Conservation (phyloP, 1,140 invertebrate genomes). For the Heliothis virescens region DNA sequence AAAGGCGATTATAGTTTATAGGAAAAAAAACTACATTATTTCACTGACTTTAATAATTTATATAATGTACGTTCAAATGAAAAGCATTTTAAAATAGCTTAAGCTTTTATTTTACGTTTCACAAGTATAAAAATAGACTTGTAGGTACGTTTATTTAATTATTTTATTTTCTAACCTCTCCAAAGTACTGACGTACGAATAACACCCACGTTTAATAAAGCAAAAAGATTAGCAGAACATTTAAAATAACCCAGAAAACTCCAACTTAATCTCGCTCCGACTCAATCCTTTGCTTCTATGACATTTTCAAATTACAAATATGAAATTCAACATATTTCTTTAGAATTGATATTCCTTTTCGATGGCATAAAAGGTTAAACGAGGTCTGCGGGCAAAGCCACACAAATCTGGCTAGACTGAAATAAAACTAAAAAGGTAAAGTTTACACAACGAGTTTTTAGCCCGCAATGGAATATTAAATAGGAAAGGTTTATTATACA, state of each 20-base stretch:
- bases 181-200: too few relatives aligned
- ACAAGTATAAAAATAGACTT: background rate
- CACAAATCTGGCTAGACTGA: constrained; percentile 27
- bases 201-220: too few relatives aligned
- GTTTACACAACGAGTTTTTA: constrained; percentile 31
- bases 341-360: constrained; percentile 11
- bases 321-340: constrained; percentile 29
- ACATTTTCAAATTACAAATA: constrained; percentile 36
- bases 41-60: background rate
- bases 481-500: constrained; percentile 42
- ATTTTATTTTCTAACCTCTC: too few relatives aligned
- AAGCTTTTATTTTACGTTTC: background rate
- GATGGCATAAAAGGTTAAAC: constrained; percentile 23
- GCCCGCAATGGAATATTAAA: constrained; percentile 38
- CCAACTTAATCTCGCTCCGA: constrained; percentile 3
- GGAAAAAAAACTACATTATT: background rate
- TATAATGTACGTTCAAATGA: too few relatives aligned
- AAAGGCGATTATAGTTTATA: background rate
- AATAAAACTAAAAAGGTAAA: constrained; percentile 43
- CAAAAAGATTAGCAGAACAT: background rate
- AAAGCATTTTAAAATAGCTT: background rate
- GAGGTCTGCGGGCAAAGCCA: constrained; percentile 22
- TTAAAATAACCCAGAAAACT: background rate
- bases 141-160: too few relatives aligned
- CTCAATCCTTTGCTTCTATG: constrained; percentile 10